A percentile compares a stretch with the other conserved stretches of the same genome.
Evolutionary conservation across 1,140 invertebrate genomes (phyloP).

Genomic region (Akabosia matsudoensis): DNA sequence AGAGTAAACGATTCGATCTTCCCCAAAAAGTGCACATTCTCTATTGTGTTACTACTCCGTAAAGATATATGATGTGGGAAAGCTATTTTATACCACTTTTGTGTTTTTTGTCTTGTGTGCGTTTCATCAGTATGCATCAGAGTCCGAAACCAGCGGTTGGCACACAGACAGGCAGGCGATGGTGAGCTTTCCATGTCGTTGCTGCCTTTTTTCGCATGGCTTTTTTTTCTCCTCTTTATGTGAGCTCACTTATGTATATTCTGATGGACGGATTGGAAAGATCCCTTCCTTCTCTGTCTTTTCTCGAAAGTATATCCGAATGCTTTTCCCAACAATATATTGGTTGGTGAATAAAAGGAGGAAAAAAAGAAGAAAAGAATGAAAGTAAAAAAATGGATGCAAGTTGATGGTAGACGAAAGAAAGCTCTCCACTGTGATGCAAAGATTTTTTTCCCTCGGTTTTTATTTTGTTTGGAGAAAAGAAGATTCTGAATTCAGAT

Average conservation of each 20-base stretch:
- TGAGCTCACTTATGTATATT: conserved; percentile 13
- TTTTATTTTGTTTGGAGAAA: neutral
- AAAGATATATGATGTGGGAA: neutral
- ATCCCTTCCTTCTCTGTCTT: conserved; percentile 10
- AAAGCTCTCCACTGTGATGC: neutral
- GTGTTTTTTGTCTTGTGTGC: neutral
- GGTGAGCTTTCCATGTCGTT: neutral
- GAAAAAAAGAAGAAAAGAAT: neutral
- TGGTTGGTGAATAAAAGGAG: neutral
- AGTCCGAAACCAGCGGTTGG: conserved; percentile 7
- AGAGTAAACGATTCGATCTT: neutral
- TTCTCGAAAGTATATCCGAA: neutral
- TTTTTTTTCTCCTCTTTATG: neutral
- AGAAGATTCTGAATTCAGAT: conserved; percentile 22
- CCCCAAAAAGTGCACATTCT: neutral
- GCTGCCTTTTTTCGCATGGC: conserved; percentile 11
- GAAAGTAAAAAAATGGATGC: conserved; percentile 3
- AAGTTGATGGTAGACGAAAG: neutral
- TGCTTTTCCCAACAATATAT: neutral
- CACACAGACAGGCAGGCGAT: conserved; percentile 2
- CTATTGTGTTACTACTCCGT: neutral
- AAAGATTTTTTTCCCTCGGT: neutral
- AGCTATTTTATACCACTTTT: neutral
- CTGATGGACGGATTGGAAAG: conserved; percentile 14
- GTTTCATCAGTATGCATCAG: conserved; percentile 21